Base-by-base conservation (phyloP, 2,113 vertebrate genomes). In the Pollachius pollachius region DNA sequence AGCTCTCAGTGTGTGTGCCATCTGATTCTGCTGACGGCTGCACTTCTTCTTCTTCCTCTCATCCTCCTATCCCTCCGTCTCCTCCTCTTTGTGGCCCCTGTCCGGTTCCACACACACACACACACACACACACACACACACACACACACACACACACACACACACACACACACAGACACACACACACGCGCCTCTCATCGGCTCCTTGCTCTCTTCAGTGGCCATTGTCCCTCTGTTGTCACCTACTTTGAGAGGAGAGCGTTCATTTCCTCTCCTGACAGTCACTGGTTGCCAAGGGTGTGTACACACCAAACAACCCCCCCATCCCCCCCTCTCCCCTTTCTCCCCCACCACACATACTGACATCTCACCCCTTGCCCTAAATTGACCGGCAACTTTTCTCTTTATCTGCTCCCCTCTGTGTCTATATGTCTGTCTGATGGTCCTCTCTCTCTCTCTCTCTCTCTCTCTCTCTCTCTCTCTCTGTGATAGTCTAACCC, bases 11-110 rank as follows among this genome's bases (percentile, higher is more conserved):
- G 23, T 23, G 23, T 23, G 23, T 23, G 23, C 79, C 88, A 90
- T 73, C 62, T 69, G 88, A 91, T 94, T 95, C 93, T 94, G 94
- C 94, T 93, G 95, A 94, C 89, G 91, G 89, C 86, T 86, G 82
- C 85, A 81, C 82, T 87, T 81, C 76, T 86, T 82, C 85, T 83
- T 57, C 54, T 19, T 54, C 19, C 57, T n/a, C 27, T 48, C 27
- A 23, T 23, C 23, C 23, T 23, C 23, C 85, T 79, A 83, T 2
- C 23, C 23, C 81, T 66, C 78, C 69, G 70, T 64, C 62, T 64
- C 87, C 88, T 88, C 69, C 86, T n/a, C 59, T 23, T 23, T 23
- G 23, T 23, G 23, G 23, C 23, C 23, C 1, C 23, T 23, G 23
- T 23, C 23, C 23, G 23, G 23, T 23, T 23, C 3, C 23, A 1